Evolutionary conservation across 2,888 invertebrate species (phyloP).

Genomic region (Dryobotodes eremita): DNA sequence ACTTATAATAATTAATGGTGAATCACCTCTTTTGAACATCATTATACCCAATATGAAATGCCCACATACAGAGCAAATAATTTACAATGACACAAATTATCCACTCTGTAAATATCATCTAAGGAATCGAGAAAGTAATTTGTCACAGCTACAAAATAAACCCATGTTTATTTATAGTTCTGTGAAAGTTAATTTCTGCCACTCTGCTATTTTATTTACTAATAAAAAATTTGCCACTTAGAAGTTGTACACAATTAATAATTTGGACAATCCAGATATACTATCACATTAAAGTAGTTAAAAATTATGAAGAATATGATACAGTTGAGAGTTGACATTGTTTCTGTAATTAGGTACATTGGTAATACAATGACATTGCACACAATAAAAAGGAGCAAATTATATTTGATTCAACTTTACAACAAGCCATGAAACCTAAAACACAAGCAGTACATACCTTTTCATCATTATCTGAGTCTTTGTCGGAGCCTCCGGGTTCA

Average conservation of each 20-base stretch:
- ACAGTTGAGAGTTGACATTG: constrained; percentile 55
- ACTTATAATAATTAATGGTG: constrained; percentile 42
- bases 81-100: constrained; percentile 55
- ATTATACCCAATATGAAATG: constrained; percentile 49
- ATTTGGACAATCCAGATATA: constrained; percentile 89
- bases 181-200: constrained; percentile 67
- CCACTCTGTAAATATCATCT: constrained; percentile 35
- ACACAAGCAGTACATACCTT: constrained; percentile 92
- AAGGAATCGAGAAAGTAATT: constrained; percentile 27
- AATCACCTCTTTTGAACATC: constrained; percentile 40
- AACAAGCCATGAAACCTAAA: constrained; percentile 57
- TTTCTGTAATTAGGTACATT: constrained; percentile 53
- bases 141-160: constrained; percentile 31
- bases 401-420: constrained; percentile 66
- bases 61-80: constrained; percentile 76
- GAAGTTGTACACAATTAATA: constrained; percentile 63
- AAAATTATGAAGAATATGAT: constrained; percentile 55
- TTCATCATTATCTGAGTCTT: constrained; percentile 97
- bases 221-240: constrained; percentile 63
- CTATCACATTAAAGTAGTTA: constrained; percentile 63
- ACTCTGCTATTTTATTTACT: constrained; percentile 87
- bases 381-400: constrained; percentile 70
- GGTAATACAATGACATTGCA: constrained; percentile 65
- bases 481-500: constrained; percentile 95
- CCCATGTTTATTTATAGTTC: constrained; percentile 32